These are phyloP conservation scores for Triplophysa tibetana DNA, from an alignment of 2,113 vertebrate species.

Conservation along the genomic window DNA sequence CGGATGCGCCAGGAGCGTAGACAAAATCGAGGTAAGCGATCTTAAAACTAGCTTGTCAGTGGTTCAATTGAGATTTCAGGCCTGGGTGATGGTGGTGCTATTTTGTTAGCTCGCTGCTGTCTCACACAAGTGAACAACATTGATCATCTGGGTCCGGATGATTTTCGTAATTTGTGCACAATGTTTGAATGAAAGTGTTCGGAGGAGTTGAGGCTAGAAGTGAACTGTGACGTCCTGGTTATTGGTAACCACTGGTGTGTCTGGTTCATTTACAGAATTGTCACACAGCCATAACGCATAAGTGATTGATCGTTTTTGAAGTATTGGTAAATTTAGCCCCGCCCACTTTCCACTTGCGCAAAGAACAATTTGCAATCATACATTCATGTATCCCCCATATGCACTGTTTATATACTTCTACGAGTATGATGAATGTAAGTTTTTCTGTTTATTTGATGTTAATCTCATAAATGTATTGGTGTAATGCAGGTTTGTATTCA, in stretches of 20 bases:
- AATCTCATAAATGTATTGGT: no score
- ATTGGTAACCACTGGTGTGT: no score
- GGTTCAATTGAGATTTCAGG: not conserved
- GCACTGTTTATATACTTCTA: no score
- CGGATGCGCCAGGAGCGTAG: constrained; percentile 88
- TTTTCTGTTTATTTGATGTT: no score
- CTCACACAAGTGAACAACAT: not conserved
- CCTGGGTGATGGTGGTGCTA: not conserved
- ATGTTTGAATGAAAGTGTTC: no score
- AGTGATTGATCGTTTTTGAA: not conserved
- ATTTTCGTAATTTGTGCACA: no score
- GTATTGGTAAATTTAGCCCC: not conserved
- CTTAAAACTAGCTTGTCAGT: not conserved
- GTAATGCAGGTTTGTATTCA: no score
- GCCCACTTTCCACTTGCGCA: not conserved
- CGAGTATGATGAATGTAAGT: no score
- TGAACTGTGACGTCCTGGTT: no score
- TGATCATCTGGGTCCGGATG: not conserved
- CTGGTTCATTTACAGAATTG: not conserved
- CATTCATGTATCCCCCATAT: no score
- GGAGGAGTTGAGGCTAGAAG: no score
- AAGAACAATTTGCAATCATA: no score
- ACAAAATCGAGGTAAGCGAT: constrained; percentile 87
- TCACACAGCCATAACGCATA: not conserved
- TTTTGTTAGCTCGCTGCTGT: not conserved